Evolutionary conservation across 2,113 vertebrate genomes (phyloP).

Genomic region (Lucifuga dentata): DNA sequence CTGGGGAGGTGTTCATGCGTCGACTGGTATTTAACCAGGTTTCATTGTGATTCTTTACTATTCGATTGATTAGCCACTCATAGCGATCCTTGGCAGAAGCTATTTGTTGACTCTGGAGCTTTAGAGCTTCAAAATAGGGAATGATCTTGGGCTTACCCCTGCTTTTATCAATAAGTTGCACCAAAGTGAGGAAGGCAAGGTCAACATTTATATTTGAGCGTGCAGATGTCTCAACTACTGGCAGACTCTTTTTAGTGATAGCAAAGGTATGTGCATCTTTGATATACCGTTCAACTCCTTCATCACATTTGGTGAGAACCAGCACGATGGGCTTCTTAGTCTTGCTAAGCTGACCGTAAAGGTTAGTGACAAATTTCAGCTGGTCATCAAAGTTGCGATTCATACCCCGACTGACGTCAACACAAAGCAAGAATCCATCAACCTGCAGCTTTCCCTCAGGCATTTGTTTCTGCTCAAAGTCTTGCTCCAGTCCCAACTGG

Average conservation of each 20-base stretch:
- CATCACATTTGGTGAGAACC: constrained; percentile 96
- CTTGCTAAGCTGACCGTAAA: constrained; percentile 94
- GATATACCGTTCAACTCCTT: constrained; percentile 98
- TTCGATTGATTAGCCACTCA: constrained; percentile 94
- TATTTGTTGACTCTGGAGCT: constrained; percentile 97
- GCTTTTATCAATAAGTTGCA: constrained; percentile 92
- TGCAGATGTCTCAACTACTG: constrained; percentile 97
- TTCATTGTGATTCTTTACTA: constrained; percentile 95
- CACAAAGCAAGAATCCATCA: constrained; percentile 94
- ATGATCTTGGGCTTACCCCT: constrained; percentile 95
- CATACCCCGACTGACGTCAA: constrained; percentile 97
- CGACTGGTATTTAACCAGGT: constrained; percentile 87
- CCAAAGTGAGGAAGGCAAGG: constrained; percentile 92
- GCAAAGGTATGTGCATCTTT: constrained; percentile 95
- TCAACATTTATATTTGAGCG: constrained; percentile 97
- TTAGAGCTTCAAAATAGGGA: constrained; percentile 95
- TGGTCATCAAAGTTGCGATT: constrained; percentile 98
- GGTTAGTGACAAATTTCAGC: constrained; percentile 94
- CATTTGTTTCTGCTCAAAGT: constrained; percentile 99
- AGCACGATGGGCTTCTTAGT: constrained; percentile 96
- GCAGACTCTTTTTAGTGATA: constrained; percentile 96
- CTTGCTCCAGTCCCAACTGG: constrained; percentile 96
- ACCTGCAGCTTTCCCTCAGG: constrained; percentile 95
- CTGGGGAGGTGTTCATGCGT: constrained; percentile 90
- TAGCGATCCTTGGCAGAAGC: constrained; percentile 96